These are phyloP conservation scores for Drosophila recens DNA, from an alignment of 2,888 invertebrate genomes.

Conservation along the genomic window DNA sequence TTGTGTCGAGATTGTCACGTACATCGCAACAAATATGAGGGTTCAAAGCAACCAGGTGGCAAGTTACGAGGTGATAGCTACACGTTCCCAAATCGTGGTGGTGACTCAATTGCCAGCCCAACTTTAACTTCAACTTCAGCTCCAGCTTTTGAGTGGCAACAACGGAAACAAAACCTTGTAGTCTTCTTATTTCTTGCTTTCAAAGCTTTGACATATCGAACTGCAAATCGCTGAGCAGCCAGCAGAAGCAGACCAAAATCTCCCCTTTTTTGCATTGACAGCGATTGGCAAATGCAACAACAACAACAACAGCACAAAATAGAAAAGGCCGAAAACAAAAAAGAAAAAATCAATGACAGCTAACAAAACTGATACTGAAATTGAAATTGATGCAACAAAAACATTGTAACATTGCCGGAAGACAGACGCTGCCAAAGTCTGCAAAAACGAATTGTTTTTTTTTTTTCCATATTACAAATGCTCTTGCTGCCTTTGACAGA, in stretches of 20 bases:
- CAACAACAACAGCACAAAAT: constrained; percentile 8
- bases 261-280: constrained; percentile 15
- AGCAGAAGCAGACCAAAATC: constrained; percentile 44
- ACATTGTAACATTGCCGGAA: constrained; percentile 78
- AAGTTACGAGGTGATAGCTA: constrained; percentile 48
- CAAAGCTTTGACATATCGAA: constrained; percentile 55
- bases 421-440: constrained; percentile 52
- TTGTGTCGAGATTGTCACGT: constrained; percentile 60
- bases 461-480: constrained; percentile 64
- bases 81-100: constrained; percentile 43
- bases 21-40: constrained; percentile 67
- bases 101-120: constrained; percentile 44
- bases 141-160: constrained; percentile 36
- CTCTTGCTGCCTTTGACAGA: constrained; percentile 70
- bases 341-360: constrained; percentile 36
- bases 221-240: constrained; percentile 61
- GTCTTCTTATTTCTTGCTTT: constrained; percentile 14
- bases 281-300: constrained; percentile 14
- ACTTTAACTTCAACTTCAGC: background rate
- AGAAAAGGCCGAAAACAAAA: constrained; percentile 26
- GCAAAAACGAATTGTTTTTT: constrained; percentile 66
- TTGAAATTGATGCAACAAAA: constrained; percentile 69
- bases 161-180: constrained; percentile 50
- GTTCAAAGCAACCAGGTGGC: constrained; percentile 26
- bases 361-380: constrained; percentile 59